Evolutionary conservation across 2,113 vertebrate genomes (phyloP).

Genomic region (Symphodus melops): DNA sequence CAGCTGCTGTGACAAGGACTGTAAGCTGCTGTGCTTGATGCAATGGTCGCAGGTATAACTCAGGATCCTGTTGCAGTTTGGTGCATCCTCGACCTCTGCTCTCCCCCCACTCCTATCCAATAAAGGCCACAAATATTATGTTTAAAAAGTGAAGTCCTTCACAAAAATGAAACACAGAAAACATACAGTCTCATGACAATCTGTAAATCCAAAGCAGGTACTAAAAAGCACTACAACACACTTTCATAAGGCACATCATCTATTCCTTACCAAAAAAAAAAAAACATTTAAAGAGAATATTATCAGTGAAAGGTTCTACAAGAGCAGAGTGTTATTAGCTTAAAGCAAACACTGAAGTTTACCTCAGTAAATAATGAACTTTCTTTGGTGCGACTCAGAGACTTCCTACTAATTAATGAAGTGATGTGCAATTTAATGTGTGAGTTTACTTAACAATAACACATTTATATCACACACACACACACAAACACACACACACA

Average conservation of each 20-base stretch:
- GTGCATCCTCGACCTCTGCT: too few relatives aligned
- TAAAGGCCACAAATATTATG: too few relatives aligned
- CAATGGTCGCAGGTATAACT: too few relatives aligned
- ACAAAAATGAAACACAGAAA: background rate
- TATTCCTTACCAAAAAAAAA: background rate
- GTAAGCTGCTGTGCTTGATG: too few relatives aligned
- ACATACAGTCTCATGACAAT: background rate
- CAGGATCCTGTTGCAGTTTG: too few relatives aligned
- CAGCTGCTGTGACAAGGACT: too few relatives aligned
- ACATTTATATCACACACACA: too few relatives aligned
- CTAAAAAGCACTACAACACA: background rate
- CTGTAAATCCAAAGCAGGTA: background rate
- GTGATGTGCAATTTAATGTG: background rate
- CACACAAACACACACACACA: too few relatives aligned
- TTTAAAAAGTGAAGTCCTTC: background rate
- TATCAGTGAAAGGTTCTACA: background rate
- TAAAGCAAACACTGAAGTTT: background rate
- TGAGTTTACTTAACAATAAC: too few relatives aligned
- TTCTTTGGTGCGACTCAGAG: background rate
- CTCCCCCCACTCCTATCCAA: too few relatives aligned
- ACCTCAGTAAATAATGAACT: background rate
- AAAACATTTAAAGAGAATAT: background rate
- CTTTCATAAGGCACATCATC: background rate
- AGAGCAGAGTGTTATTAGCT: background rate
- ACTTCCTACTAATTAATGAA: background rate